A percentile compares a stretch with the other conserved stretches of the same genome.
Evolutionary conservation across 2,113 vertebrate genomes (phyloP).

Genomic region (Notarius quadriscutis): DNA sequence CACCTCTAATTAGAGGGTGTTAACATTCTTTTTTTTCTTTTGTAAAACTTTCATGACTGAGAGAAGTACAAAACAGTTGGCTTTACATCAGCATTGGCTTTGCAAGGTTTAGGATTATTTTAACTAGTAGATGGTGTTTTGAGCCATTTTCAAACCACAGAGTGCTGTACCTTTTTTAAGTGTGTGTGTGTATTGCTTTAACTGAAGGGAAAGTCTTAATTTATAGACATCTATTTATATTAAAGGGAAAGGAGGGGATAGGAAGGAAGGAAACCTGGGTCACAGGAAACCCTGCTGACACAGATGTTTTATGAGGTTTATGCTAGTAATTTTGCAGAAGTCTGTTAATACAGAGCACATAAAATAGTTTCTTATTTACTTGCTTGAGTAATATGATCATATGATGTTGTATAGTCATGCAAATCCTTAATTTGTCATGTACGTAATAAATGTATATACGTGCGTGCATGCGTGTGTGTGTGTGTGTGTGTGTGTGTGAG

Average conservation of each 20-base stretch:
- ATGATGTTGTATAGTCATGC: conserved; percentile 48
- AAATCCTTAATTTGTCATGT: conserved; percentile 59
- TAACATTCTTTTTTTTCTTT: too few species aligned
- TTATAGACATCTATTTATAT: conserved; percentile 60
- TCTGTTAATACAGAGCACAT: neutral
- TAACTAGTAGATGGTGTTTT: too few species aligned
- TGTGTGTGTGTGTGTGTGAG: neutral
- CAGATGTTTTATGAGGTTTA: conserved; percentile 39
- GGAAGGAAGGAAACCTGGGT: conserved; percentile 38
- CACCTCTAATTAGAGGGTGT: too few species aligned
- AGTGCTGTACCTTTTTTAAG: neutral
- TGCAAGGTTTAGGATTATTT: too few species aligned
- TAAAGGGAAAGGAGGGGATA: conserved; percentile 55
- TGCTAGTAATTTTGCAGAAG: neutral
- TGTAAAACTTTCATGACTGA: too few species aligned
- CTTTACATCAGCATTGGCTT: too few species aligned
- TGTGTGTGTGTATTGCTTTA: conserved; percentile 45
- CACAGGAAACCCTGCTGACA: conserved; percentile 57
- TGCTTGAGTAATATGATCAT: neutral
- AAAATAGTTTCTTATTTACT: neutral
- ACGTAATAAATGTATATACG: conserved; percentile 47
- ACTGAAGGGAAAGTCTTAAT: conserved; percentile 44
- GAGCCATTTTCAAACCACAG: too few species aligned
- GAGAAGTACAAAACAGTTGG: too few species aligned
- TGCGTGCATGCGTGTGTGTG: conserved; percentile 1